Percentiles rank a stretch among this genome's conserved stretches.
Evolutionary conservation across 2,888 invertebrate species (phyloP).

Genomic region (Plebejus anna): DNA sequence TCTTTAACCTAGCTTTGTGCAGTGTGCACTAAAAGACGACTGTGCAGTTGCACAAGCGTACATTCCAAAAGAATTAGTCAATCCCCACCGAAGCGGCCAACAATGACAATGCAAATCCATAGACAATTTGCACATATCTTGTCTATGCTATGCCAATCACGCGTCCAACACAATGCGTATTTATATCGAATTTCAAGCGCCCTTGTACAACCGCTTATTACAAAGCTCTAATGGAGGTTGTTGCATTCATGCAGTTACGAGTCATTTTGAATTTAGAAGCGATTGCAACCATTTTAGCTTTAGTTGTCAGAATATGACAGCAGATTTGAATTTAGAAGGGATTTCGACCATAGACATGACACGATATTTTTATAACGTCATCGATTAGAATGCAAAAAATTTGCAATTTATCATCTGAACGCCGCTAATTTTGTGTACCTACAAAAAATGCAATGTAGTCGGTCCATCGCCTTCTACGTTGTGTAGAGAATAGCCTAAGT

Average conservation of each 20-base stretch:
- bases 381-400: background rate
- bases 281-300: background rate
- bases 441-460: too few species aligned
- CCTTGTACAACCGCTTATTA: constrained; percentile 25
- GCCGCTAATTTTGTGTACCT: too few species aligned
- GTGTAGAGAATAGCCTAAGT: background rate
- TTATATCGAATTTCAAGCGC: constrained; percentile 22
- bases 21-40: background rate
- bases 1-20: background rate
- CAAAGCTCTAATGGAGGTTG: constrained; percentile 13
- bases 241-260: background rate
- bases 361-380: background rate
- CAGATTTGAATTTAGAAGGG: background rate
- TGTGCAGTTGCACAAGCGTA: constrained; percentile 24
- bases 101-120: constrained; percentile 44
- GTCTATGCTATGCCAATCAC: constrained; percentile 42
- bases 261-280: background rate
- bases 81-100: constrained; percentile 33
- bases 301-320: background rate
- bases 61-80: constrained; percentile 43
- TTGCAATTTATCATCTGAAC: background rate
- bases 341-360: background rate
- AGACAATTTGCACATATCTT: constrained; percentile 39
- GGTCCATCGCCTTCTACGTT: too few species aligned
- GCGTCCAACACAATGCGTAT: constrained; percentile 37